Evolutionary conservation across 2,888 invertebrate genomes (phyloP).

Genomic region (Caenorhabditis panamensis): DNA sequence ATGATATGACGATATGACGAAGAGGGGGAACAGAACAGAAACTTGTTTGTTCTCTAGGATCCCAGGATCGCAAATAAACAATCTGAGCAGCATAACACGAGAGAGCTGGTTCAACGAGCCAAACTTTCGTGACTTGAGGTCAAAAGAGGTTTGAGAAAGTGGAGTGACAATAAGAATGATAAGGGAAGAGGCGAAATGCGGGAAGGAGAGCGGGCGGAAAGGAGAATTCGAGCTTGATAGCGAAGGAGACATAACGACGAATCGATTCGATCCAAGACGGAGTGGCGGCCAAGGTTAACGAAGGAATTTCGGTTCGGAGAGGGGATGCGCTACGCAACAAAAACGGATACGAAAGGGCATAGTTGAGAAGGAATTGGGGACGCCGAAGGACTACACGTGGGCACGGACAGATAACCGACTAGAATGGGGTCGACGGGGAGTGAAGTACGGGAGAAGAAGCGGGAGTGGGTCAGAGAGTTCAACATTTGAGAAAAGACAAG

Average conservation of each 20-base stretch:
- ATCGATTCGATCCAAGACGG: conserved; percentile 32
- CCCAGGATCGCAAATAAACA: conserved; percentile 33
- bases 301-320: conserved; percentile 39
- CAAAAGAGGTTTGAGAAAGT: conserved; percentile 16
- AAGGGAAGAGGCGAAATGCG: conserved; percentile 17
- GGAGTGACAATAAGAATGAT: conserved; percentile 37
- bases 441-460: neutral
- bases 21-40: neutral
- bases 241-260: conserved; percentile 2
- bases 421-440: conserved; percentile 19
- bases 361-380: conserved; percentile 12
- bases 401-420: conserved; percentile 16
- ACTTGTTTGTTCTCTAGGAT: conserved; percentile 1
- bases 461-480: too few relatives aligned
- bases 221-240: conserved; percentile 35
- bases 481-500: too few relatives aligned
- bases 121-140: conserved; percentile 26
- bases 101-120: neutral
- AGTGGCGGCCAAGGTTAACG: conserved; percentile 42
- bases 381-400: conserved; percentile 39
- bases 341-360: conserved; percentile 53
- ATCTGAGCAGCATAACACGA: conserved; percentile 16
- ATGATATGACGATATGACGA: conserved; percentile 4
- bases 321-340: conserved; percentile 1
- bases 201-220: conserved; percentile 7